Evolutionary conservation across 2,797 vertebrate species (phyloP), one percentile per base, ranked within the genome.

Genomic region (Carcharodon carcharias): DNA sequence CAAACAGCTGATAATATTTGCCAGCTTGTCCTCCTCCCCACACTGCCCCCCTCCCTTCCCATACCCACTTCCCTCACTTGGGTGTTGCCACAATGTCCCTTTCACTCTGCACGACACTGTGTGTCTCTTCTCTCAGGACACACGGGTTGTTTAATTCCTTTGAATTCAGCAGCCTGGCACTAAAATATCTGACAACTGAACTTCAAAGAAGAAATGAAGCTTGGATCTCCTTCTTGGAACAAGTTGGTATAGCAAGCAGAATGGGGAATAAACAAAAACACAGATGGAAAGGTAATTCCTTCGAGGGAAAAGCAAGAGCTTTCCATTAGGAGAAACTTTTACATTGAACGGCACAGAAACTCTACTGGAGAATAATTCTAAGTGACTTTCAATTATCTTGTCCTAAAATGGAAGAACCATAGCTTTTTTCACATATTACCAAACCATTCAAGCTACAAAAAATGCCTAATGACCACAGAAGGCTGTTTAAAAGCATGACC

Each of bases 281-380:
- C 91, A 93, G 91, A 93, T 45, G 91, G 91, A 67, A 65, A 4
- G 91, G 4, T 45, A 93, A 93, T 67, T 93, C 91, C 91, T 23
- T 4, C 26, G 63, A 93, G 63, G 63, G n/a, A 67, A 58, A 67
- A 45, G 91, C 91, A 67, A 93, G n/a, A 45, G 63, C 45, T 93
- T 93, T 67, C 61, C 40, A 45, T 67, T 45, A 67, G 61, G 21
- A 61, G 58, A 63, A 93, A 21, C 63, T 45, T 93, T 50, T 26
- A 40, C n/a, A 35, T 61, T n/a, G 4, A 50, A 16, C 14, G n/a
- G 4, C 88, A n/a, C 14, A 63, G 56, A 67, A 93, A 93, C 61
- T 67, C 61, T 3, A 40, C 63, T 26, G 0, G n/a, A 67, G n/a
- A 93, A n/a, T 65, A 93, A 93, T 45, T 67, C 91, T 45, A 93